Evolutionary conservation across 1,140 invertebrate species (phyloP).

Genomic region (Drosophila jambulina): DNA sequence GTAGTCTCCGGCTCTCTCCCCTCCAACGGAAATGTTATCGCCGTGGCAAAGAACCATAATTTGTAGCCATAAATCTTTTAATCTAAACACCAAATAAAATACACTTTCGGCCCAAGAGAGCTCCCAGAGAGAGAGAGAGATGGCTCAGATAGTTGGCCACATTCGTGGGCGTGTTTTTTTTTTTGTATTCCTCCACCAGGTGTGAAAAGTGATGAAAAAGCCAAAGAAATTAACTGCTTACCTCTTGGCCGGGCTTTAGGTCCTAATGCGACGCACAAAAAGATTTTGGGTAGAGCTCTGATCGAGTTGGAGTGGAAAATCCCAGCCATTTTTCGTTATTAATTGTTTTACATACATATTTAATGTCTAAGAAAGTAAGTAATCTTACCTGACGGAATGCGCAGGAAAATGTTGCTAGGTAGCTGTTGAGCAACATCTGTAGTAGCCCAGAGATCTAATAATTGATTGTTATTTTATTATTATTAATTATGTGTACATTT

Average conservation of each 20-base stretch:
- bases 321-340: not conserved
- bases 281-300: not conserved
- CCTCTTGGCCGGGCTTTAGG: constrained; percentile 7
- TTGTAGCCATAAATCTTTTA: constrained; percentile 82
- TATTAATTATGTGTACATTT: not conserved
- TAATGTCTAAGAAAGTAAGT: not conserved
- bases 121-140: constrained; percentile 1
- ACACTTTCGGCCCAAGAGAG: constrained; percentile 51
- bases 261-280: constrained; percentile 12
- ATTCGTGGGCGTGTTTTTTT: constrained; percentile 20
- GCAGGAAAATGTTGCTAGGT: not conserved
- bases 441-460: no score
- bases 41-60: constrained; percentile 77
- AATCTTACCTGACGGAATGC: not conserved
- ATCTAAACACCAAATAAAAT: constrained; percentile 83
- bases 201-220: constrained; percentile 40
- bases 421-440: not conserved
- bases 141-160: constrained; percentile 29
- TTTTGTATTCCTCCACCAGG: constrained; percentile 14
- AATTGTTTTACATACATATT: not conserved
- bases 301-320: not conserved
- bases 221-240: constrained; percentile 8
- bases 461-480: not conserved
- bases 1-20: constrained; percentile 38
- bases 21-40: constrained; percentile 80